Evolutionary conservation across 2,797 vertebrate genomes (phyloP).

Genomic region (Sebastiscus albofasciatus): DNA sequence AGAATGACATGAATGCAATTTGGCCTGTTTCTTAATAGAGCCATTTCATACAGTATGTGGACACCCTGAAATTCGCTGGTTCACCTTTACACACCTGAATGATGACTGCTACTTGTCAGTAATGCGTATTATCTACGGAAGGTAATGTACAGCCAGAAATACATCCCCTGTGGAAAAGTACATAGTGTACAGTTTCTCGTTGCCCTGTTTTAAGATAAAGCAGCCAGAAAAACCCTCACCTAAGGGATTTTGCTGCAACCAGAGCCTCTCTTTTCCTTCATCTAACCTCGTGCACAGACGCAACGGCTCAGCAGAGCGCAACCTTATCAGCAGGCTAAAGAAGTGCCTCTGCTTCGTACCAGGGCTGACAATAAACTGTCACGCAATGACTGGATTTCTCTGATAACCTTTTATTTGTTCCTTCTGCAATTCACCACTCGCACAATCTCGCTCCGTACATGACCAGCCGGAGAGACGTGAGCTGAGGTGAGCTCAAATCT

Average conservation of each 20-base stretch:
- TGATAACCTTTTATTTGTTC: slow-evolving; percentile 81
- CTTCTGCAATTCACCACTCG: slow-evolving; percentile 20
- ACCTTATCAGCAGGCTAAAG: slow-evolving; percentile 82
- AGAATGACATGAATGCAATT: not conserved
- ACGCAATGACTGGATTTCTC: slow-evolving; percentile 79
- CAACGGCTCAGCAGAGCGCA: slow-evolving; percentile 68
- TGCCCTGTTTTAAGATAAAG: slow-evolving; percentile 32
- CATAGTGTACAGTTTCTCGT: slow-evolving; percentile 26
- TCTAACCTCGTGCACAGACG: slow-evolving; percentile 60
- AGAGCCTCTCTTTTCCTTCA: slow-evolving; percentile 59
- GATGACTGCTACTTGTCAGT: not conserved
- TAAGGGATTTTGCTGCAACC: slow-evolving; percentile 69
- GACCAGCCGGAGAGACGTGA: slow-evolving; percentile 46
- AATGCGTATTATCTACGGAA: not conserved
- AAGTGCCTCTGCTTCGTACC: slow-evolving; percentile 65
- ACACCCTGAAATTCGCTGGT: not conserved
- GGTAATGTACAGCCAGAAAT: not conserved
- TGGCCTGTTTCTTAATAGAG: not conserved
- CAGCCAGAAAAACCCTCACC: slow-evolving; percentile 57
- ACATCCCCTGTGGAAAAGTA: slow-evolving; percentile 15
- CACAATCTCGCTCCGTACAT: slow-evolving; percentile 57
- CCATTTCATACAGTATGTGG: not conserved
- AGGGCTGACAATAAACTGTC: slow-evolving; percentile 82
- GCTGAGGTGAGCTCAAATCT: slow-evolving; percentile 74
- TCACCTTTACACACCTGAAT: slow-evolving; percentile 15